A percentile compares a stretch with the other conserved stretches of the same genome.
Conservation (phyloP, 2,113 vertebrate genomes). For the Rhodinocichla rosea region DNA sequence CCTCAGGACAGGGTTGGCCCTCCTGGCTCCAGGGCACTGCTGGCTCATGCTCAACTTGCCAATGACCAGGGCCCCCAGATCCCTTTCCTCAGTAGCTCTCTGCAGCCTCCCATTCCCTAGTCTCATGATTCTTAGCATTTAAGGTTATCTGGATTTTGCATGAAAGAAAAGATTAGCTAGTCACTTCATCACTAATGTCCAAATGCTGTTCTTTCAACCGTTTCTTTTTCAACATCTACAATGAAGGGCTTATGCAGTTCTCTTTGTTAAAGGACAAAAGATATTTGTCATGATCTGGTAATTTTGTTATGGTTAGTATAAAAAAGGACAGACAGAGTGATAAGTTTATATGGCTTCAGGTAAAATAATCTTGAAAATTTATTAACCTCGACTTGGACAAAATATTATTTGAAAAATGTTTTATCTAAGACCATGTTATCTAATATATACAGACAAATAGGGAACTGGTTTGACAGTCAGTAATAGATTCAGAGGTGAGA, state of each 20-base stretch:
- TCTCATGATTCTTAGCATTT: not conserved
- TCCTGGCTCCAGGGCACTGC: not conserved
- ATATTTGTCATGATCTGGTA: not conserved
- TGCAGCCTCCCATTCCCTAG: not conserved
- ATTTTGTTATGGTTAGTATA: not conserved
- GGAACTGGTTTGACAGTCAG: not conserved
- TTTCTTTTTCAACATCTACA: not conserved
- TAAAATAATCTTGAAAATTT: not conserved
- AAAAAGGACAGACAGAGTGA: not conserved
- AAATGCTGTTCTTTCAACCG: not conserved
- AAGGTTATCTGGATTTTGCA: not conserved
- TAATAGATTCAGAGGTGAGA: not conserved
- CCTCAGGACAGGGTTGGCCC: fast-evolving
- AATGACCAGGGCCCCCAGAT: fast-evolving
- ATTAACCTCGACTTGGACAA: not conserved
- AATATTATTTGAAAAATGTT: not conserved
- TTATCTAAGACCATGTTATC: not conserved
- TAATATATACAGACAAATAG: not conserved
- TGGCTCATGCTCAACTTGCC: fast-evolving
- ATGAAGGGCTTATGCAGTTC: not conserved
- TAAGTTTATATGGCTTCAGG: not conserved
- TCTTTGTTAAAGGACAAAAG: not conserved
- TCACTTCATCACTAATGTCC: not conserved
- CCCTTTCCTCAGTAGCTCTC: not conserved
- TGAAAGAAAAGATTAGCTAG: not conserved